phyloP scores from a whole-genome alignment of 1,140 invertebrate genomes.

The Macrobrachium nipponense region DNA sequence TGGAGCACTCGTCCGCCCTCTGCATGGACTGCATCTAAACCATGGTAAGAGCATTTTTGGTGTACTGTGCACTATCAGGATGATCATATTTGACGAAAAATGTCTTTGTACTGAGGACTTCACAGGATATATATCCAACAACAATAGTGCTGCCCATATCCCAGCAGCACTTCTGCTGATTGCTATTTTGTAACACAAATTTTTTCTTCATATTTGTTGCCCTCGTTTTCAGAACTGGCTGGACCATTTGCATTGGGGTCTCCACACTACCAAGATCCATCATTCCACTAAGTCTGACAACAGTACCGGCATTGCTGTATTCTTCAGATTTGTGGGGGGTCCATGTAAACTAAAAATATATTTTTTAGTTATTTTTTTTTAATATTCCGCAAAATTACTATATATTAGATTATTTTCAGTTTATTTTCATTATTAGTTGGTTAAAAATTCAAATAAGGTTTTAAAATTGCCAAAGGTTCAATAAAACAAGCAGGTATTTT shows the following conservation, averaged over 20 bases:
- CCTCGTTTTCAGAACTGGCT: conserved; percentile 1
- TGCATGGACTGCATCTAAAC: not conserved
- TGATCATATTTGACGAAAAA: not conserved
- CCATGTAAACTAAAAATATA: not conserved
- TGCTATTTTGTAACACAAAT: conserved; percentile 5
- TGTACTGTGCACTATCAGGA: conserved; percentile 17
- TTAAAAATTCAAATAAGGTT: not conserved
- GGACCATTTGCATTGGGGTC: conserved; percentile 12
- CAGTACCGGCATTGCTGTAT: not conserved
- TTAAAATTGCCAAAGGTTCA: not conserved
- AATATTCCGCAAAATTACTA: too few species aligned
- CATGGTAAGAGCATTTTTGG: not conserved
- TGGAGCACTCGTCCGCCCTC: not conserved
- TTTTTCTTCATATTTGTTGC: conserved; percentile 15
- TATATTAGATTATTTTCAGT: too few species aligned
- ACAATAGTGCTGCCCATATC: not conserved
- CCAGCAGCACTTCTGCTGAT: conserved; percentile 14
- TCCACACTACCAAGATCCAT: not conserved
- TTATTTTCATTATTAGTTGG: too few species aligned
- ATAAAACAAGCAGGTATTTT: not conserved
- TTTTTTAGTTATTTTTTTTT: not conserved
- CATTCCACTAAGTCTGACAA: too few species aligned
- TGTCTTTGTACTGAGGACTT: not conserved
- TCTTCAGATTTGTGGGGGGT: not conserved
- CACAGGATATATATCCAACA: conserved; percentile 7